These are phyloP conservation scores for Ichneumon xanthorius DNA, from an alignment of 2,888 invertebrate genomes.

Conservation along the genomic window DNA sequence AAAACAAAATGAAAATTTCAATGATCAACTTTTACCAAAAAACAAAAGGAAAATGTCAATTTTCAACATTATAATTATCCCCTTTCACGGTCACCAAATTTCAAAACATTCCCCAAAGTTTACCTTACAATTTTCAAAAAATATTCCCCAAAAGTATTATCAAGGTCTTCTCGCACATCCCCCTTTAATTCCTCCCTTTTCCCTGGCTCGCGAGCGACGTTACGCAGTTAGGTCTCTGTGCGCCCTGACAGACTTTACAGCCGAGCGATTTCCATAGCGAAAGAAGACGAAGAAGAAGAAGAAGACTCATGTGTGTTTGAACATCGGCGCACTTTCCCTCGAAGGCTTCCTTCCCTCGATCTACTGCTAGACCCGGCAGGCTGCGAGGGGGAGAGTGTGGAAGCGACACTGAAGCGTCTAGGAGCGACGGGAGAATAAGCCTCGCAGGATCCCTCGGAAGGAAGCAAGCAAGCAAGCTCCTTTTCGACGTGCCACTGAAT, in stretches of 20 bases:
- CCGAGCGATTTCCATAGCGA: conserved; percentile 1
- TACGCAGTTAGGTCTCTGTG: neutral
- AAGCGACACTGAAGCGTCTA: neutral
- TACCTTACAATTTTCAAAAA: too few species aligned
- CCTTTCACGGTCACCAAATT: too few species aligned
- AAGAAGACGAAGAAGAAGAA: neutral
- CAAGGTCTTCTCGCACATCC: too few species aligned
- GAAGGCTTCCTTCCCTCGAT: conserved; percentile 12
- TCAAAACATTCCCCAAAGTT: too few species aligned
- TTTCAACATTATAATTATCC: too few species aligned
- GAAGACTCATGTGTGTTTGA: conserved; percentile 13
- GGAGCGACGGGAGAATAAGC: conserved; percentile 45
- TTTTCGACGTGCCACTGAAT: conserved; percentile 50
- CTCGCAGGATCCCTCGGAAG: conserved; percentile 37
- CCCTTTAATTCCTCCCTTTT: too few species aligned
- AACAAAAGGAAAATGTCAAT: too few species aligned
- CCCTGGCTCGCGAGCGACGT: neutral
- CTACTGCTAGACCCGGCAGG: neutral
- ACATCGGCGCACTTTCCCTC: conserved; percentile 1
- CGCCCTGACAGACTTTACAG: conserved; percentile 1
- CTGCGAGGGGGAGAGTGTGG: neutral
- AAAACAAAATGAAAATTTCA: too few species aligned
- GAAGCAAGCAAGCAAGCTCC: conserved; percentile 41
- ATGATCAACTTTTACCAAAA: too few species aligned
- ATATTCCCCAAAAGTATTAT: too few species aligned